Evolutionary conservation across 2,113 vertebrate genomes (phyloP), one percentile per base, ranked within the genome.

Genomic region (Gnathonemus longibarbis): DNA sequence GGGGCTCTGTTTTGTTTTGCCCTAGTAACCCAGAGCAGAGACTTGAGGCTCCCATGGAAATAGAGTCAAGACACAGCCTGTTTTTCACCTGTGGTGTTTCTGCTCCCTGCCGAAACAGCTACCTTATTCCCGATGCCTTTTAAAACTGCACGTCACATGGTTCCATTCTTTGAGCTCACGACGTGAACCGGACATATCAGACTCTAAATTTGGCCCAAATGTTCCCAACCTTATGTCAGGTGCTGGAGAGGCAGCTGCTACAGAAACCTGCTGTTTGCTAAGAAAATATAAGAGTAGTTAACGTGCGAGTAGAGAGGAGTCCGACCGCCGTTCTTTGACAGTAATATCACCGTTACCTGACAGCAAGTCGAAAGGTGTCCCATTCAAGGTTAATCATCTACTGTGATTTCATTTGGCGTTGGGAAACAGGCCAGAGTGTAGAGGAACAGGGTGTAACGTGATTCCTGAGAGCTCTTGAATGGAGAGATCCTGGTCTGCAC

Each of bases 221-320:
- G 74, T 80, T 80, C 74, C 74, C 74, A 80, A 42, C 11, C 74
- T 56, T 80, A 80, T 80, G 74, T 80, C 74, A 80, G 74, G 74
- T 42, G 35, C 17, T 80, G 74, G 74, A 42, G 31, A 39, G 15
- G 19, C 35, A 42, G 35, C 42, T 42, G 74, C 74, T 42, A 80
- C 39, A 80, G 74, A 80, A 80, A 80, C 74, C 31, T 39, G 74
- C 31, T 80, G 31, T 80, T 39, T 42, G 74, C 74, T 80, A 39
- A 80, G 35, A 80, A 42, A 80, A 39, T 80, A 80, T 19, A 77
- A 77, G 35, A 80, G 24, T 6, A 5, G 49, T 35, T 52, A 15
- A 27, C 15, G 4, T n/a, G 0, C 11, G 5, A 87, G 49, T 31
- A 9, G 13, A 87, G 85, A 5, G 11, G 46, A 35, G 48, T 27